phyloP scores from a whole-genome alignment of 2,888 invertebrate species.

The Meteorus colon region DNA sequence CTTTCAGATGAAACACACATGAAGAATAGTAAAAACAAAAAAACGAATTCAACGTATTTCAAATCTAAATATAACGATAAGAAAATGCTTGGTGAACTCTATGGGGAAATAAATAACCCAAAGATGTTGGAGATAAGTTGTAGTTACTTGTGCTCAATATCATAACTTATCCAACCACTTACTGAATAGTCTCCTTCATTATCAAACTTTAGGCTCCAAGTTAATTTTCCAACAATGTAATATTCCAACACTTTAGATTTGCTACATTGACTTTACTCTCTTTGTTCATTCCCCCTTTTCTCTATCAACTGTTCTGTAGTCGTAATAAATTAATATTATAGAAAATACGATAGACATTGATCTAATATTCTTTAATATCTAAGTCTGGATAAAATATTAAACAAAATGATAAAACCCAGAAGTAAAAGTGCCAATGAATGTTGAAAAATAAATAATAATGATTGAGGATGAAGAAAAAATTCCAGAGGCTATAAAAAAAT shows the following conservation, averaged over 20 bases:
- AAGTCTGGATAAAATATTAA: too few species aligned
- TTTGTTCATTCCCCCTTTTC: too few species aligned
- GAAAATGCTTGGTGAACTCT: too few species aligned
- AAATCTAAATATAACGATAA: too few species aligned
- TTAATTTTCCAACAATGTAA: conserved; percentile 53
- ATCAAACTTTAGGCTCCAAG: conserved; percentile 59
- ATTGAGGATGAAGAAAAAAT: too few species aligned
- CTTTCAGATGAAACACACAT: conserved; percentile 35
- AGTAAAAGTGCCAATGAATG: too few species aligned
- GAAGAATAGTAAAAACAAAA: conserved; percentile 37
- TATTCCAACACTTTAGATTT: conserved; percentile 26
- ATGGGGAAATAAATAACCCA: conserved; percentile 21
- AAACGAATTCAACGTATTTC: conserved; percentile 30
- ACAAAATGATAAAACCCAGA: too few species aligned
- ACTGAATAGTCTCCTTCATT: conserved; percentile 60
- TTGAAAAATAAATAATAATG: too few species aligned
- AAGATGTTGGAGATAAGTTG: conserved; percentile 14
- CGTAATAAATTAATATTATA: neutral
- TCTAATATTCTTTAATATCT: neutral
- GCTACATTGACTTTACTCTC: conserved; percentile 21
- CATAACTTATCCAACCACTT: conserved; percentile 56
- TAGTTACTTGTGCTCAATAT: conserved; percentile 44
- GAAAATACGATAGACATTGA: neutral
- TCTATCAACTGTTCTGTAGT: neutral
- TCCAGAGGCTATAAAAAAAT: too few species aligned